phyloP scores from a whole-genome alignment of 2,888 invertebrate genomes.

The Smittia sp. region DNA sequence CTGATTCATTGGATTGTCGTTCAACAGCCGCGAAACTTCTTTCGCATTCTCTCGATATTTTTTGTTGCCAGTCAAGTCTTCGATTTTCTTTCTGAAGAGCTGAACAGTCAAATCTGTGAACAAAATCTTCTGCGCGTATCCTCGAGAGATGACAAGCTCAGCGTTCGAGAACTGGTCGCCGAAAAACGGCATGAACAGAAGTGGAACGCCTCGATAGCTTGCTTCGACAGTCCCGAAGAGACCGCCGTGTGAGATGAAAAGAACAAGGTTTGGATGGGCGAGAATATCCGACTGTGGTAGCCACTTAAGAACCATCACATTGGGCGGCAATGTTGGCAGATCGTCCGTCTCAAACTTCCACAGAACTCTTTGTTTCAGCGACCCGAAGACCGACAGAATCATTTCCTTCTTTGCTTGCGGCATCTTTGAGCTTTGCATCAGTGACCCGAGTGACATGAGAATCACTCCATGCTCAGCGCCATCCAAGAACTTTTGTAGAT shows the following conservation, averaged over 20 bases:
- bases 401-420: slow-evolving; percentile 47
- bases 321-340: slow-evolving; percentile 47
- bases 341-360: slow-evolving; percentile 54
- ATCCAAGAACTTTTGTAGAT: slow-evolving; percentile 47
- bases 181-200: slow-evolving; percentile 54
- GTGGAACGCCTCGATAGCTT: slow-evolving; percentile 53
- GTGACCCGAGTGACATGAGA: slow-evolving; percentile 54
- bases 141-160: slow-evolving; percentile 36
- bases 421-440: slow-evolving; percentile 50
- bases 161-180: slow-evolving; percentile 55
- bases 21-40: slow-evolving; percentile 54
- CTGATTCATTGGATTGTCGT: slow-evolving; percentile 58
- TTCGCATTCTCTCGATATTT: slow-evolving; percentile 52
- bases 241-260: slow-evolving; percentile 58
- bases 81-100: slow-evolving; percentile 48
- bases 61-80: slow-evolving; percentile 47
- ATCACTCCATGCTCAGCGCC: slow-evolving; percentile 48
- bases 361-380: slow-evolving; percentile 52
- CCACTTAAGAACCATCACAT: slow-evolving; percentile 54
- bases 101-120: slow-evolving; percentile 47
- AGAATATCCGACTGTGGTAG: slow-evolving; percentile 55
- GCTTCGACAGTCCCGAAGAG: slow-evolving; percentile 57
- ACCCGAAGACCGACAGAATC: slow-evolving; percentile 50
- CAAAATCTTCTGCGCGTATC: slow-evolving; percentile 45
- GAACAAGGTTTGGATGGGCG: slow-evolving; percentile 56